Conservation (phyloP, 2,888 invertebrate species). For the Dicyrtoma fusca region DNA sequence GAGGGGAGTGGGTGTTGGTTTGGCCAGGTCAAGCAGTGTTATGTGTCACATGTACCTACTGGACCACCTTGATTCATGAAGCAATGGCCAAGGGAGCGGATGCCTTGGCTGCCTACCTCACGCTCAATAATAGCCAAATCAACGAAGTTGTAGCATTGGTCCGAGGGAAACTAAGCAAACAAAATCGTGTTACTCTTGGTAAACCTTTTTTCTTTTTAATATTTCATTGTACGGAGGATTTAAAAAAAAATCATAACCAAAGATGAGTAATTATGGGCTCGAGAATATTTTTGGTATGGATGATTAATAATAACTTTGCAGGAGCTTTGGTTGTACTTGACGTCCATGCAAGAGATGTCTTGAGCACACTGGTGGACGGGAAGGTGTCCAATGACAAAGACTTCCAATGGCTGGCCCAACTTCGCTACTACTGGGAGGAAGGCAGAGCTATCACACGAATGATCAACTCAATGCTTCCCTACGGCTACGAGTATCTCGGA, state of each 20-base stretch:
- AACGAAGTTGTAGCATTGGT: conserved; percentile 62
- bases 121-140: conserved; percentile 59
- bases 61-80: conserved; percentile 87
- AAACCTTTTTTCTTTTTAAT: conserved; percentile 35
- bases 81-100: conserved; percentile 60
- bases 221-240: background rate
- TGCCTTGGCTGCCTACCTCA: conserved; percentile 41
- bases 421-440: conserved; percentile 70
- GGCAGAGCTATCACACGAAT: conserved; percentile 72
- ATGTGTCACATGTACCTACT: conserved; percentile 81
- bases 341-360: conserved; percentile 88
- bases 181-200: conserved; percentile 87
- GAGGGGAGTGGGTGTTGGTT: conserved; percentile 80
- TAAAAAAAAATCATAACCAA: too few species aligned
- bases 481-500: conserved; percentile 83
- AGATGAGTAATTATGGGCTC: too few species aligned
- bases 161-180: conserved; percentile 78
- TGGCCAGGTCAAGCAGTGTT: conserved; percentile 94
- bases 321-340: conserved; percentile 81
- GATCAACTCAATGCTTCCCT: conserved; percentile 77
- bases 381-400: conserved; percentile 66
- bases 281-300: too few species aligned
- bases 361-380: conserved; percentile 65
- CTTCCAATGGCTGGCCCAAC: conserved; percentile 82
- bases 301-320: conserved; percentile 10